phyloP scores from a whole-genome alignment of 2,888 invertebrate genomes.

The Tipula helvola region DNA sequence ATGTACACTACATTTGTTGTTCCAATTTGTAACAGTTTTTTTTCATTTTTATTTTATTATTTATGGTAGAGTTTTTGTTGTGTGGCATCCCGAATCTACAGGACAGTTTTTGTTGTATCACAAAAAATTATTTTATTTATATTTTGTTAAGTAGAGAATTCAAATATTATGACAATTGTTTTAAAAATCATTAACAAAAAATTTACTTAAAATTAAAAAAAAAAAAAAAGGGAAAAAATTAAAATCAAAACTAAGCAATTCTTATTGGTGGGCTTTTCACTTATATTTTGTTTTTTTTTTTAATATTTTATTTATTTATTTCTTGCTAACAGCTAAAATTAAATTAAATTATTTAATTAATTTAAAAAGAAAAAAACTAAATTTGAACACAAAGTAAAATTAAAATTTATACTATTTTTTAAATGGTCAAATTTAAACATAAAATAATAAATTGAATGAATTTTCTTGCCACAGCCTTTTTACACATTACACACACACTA shows the following conservation, averaged over 20 bases:
- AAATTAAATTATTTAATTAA: slow-evolving; percentile 4
- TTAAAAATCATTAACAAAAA: neutral
- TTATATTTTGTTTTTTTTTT: neutral
- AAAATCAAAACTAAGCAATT: neutral
- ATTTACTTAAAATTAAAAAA: neutral
- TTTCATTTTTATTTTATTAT: neutral
- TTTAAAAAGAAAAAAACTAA: neutral
- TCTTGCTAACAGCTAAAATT: neutral
- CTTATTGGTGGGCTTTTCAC: slow-evolving; percentile 4
- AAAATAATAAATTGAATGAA: neutral
- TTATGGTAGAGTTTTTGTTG: neutral
- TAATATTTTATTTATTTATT: neutral
- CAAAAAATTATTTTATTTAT: neutral
- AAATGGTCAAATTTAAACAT: neutral
- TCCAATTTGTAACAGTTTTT: neutral
- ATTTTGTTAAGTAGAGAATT: neutral
- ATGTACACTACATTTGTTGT: neutral
- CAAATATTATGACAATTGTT: neutral
- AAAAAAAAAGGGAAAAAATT: neutral
- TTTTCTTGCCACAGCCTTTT: neutral
- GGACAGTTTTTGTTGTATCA: neutral
- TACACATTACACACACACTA: neutral
- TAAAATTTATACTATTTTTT: neutral
- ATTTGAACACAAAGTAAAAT: neutral
- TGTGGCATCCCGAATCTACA: neutral